Evolutionary conservation across 2,113 vertebrate species (phyloP).

Genomic region (Azemiops feae): DNA sequence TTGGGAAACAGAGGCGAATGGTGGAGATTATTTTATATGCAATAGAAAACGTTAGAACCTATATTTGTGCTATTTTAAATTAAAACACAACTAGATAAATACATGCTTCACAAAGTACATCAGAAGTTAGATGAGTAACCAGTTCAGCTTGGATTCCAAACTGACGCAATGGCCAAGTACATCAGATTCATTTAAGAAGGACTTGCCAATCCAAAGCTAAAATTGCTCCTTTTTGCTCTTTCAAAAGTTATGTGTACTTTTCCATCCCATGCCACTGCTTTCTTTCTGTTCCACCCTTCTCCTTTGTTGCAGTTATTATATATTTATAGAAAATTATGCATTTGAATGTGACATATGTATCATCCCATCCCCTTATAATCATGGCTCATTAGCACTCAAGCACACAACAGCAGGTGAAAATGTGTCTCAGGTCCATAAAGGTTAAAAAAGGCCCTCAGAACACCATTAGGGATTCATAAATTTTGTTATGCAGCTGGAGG

Average conservation of each 20-base stretch:
- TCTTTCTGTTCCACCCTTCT: not conserved
- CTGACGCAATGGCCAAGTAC: not conserved
- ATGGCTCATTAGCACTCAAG: constrained; percentile 2
- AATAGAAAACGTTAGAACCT: not conserved
- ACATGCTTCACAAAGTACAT: not conserved
- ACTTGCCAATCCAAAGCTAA: not conserved
- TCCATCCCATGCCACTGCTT: not conserved
- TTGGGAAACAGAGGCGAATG: not conserved
- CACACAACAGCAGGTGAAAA: constrained; percentile 24
- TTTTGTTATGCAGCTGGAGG: constrained; percentile 36
- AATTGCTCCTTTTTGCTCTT: not conserved
- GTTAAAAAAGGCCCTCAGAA: constrained; percentile 12
- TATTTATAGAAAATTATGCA: constrained; percentile 5
- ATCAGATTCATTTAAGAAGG: not conserved
- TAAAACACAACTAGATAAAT: not conserved
- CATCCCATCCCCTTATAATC: constrained; percentile 5
- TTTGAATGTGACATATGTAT: constrained; percentile 3
- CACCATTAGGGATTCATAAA: not conserved
- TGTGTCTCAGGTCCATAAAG: not conserved
- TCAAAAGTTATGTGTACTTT: not conserved
- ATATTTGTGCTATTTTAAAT: not conserved
- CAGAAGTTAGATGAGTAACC: not conserved
- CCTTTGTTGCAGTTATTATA: constrained; percentile 5
- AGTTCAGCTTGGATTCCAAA: not conserved
- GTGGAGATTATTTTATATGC: not conserved